Evolutionary conservation across 2,888 invertebrate genomes (phyloP).

Genomic region (Masnerella sp.): DNA sequence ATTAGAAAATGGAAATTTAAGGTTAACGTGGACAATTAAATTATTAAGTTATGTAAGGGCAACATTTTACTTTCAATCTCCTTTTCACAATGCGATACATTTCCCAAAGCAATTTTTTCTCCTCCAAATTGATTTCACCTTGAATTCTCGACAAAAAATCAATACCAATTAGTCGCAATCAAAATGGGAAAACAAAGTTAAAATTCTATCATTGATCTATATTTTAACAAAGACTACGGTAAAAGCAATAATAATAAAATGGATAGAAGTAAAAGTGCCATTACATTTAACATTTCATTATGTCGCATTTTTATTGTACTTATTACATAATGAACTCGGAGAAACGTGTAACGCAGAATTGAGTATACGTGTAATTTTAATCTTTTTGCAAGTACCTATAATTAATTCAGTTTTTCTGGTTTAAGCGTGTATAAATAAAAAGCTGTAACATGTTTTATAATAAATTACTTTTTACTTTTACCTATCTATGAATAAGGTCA

Average conservation of each 20-base stretch:
- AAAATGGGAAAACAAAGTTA: no score
- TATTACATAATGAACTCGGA: not conserved
- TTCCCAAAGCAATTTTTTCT: no score
- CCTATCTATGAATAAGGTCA: slow-evolving; percentile 5
- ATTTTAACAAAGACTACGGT: no score
- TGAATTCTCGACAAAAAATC: no score
- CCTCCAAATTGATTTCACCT: no score
- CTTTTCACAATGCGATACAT: no score
- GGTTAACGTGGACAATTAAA: slow-evolving; percentile 35
- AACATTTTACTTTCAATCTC: not conserved
- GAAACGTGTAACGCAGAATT: not conserved
- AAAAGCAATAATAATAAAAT: no score
- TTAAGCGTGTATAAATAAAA: not conserved
- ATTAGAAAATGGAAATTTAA: slow-evolving; percentile 39
- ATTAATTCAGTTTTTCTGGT: slow-evolving; percentile 2
- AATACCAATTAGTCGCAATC: no score
- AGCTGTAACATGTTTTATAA: slow-evolving; percentile 10
- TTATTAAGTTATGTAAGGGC: slow-evolving; percentile 1
- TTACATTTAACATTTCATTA: no score
- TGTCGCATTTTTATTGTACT: no score
- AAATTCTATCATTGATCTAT: no score
- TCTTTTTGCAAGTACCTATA: not conserved
- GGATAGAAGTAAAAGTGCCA: no score
- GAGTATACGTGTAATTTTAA: not conserved
- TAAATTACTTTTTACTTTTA: slow-evolving; percentile 14